Conservation (phyloP, 2,888 invertebrate species). For the Eudasyphora cyanicolor region DNA sequence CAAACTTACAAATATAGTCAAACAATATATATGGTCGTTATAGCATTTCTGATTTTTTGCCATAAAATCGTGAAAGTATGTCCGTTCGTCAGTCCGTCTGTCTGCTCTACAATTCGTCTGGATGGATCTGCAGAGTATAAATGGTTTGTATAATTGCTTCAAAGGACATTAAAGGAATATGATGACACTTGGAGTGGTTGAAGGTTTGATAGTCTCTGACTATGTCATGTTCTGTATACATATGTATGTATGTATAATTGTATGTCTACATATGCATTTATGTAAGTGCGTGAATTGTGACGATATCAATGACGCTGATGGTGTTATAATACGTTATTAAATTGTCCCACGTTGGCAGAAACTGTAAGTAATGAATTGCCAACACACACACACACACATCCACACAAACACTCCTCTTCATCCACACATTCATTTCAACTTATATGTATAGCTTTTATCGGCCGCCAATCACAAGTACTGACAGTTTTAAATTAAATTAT, state of each 20-base stretch:
- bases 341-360: conserved; percentile 20
- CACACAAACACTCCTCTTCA: background rate
- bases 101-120: background rate
- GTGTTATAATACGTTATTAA: conserved; percentile 21
- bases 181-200: background rate
- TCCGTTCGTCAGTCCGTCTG: background rate
- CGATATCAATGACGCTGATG: background rate
- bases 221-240: background rate
- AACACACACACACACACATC: background rate
- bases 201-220: no score
- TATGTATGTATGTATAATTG: background rate
- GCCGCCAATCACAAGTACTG: background rate
- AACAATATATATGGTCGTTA: no score
- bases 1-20: background rate
- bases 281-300: background rate
- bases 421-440: no score
- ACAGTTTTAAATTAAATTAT: conserved; percentile 1
- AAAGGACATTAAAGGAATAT: conserved; percentile 27
- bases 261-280: background rate
- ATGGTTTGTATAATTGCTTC: conserved; percentile 25
- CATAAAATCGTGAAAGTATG: background rate
- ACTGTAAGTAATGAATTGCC: conserved; percentile 28
- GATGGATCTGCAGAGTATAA: background rate
- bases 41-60: conserved; percentile 2
- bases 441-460: background rate